These are phyloP conservation scores for Cheumatopsyche charites DNA, from an alignment of 1,140 invertebrate genomes.

Conservation along the genomic window DNA sequence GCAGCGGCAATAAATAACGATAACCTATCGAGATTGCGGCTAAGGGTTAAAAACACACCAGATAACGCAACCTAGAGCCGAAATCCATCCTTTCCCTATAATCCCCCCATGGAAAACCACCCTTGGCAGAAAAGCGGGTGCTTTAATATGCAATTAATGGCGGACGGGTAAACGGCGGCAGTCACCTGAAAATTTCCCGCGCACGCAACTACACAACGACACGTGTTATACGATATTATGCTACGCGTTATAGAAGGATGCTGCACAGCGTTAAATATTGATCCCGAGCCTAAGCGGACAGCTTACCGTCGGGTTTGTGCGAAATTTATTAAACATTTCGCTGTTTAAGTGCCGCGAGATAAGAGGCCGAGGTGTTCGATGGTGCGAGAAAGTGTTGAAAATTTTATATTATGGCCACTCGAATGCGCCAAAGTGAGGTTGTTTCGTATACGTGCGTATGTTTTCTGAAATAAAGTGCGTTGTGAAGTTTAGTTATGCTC, in stretches of 20 bases:
- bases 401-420: too few species aligned
- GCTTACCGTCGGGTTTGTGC: background rate
- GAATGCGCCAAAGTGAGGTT: too few species aligned
- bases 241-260: background rate
- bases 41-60: constrained; percentile 37
- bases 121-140: background rate
- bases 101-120: background rate
- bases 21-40: constrained; percentile 34
- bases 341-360: background rate
- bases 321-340: constrained; percentile 3
- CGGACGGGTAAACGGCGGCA: constrained; percentile 9
- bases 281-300: constrained; percentile 9
- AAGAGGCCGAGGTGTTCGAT: too few species aligned
- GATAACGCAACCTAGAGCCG: constrained; percentile 22
- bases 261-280: constrained; percentile 27
- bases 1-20: constrained; percentile 30
- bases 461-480: too few species aligned
- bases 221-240: background rate
- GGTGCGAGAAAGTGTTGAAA: too few species aligned
- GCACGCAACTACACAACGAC: constrained; percentile 5
- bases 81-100: background rate
- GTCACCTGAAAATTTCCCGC: constrained; percentile 35
- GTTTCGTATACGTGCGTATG: too few species aligned
- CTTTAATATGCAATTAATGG: constrained; percentile 41
- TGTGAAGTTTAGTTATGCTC: too few species aligned